Base-by-base conservation (phyloP, 1,140 invertebrate genomes). In the Drosophila azteca region DNA sequence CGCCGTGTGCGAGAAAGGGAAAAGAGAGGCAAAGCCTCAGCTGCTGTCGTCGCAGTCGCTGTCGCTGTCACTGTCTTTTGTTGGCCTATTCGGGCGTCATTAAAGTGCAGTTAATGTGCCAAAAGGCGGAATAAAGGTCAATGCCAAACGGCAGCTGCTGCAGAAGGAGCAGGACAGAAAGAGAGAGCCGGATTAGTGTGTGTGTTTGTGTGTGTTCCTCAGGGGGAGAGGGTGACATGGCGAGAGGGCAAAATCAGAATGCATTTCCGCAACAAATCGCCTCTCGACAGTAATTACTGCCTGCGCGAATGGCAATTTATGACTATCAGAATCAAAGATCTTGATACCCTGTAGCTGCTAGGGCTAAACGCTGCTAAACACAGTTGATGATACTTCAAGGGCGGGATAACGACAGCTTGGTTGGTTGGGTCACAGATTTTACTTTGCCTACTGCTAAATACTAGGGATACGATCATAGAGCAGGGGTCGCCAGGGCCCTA, bases 41-140 rank as follows among this genome's bases (percentile, higher is more conserved):
- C 24, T 46, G 41, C 54, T 65, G 70, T 74, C 43, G 53, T 66
- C 62, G 72, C 41, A 22, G 53, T 55, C 52, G 29, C 46, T 0
- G 17, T 20, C 17, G 17, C 17, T 20, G 17, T 20, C 17, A 20
- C 6, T 43, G 17, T 24, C 29, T 48, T 70, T 64, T 60, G 61
- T 67, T 65, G 58, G 9, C 43, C 53, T 31, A 39, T 43, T 39
- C 35, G 35, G 44, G 64, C 70, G 80, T 85, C 82, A 79, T 85
- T 77, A 85, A 77, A 85, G 50, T 77, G 77, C 73, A 70, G 63
- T 74, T 77, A 84, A 73, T 74, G 46, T 64, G 69, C 66, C 81
- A 85, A 85, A 84, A 77, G 77, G 76, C 81, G 64, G 62, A 72
- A 85, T 77, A 80, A 80, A 84, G 80, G 77, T 85, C 81, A 85